Evolutionary conservation across 1,140 invertebrate species (phyloP).

Genomic region (Yoshiicerus persimilis): DNA sequence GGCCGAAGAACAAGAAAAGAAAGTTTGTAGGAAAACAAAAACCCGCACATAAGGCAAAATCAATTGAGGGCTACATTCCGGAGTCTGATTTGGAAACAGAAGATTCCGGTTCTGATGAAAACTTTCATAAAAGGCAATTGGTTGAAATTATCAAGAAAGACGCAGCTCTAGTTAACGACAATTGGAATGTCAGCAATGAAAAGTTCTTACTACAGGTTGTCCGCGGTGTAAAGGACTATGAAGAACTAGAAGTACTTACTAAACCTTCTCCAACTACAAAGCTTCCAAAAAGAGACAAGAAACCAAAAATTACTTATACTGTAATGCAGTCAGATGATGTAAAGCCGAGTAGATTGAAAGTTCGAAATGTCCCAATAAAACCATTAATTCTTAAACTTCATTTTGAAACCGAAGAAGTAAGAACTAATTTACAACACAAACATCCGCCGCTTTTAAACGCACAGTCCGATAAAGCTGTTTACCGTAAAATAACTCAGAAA

Average conservation of each 20-base stretch:
- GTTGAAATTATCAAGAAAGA: constrained; percentile 8
- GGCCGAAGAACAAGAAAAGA: not conserved
- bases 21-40: constrained; percentile 6
- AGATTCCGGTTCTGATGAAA: constrained; percentile 79
- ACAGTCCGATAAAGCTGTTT: not conserved
- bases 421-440: too few species aligned
- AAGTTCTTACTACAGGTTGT: constrained; percentile 37
- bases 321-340: not conserved
- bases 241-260: constrained; percentile 29
- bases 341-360: constrained; percentile 51
- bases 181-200: constrained; percentile 39
- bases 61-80: constrained; percentile 55
- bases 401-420: not conserved
- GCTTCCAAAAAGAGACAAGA: not conserved
- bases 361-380: constrained; percentile 66
- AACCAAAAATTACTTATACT: not conserved
- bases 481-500: not conserved
- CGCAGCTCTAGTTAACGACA: constrained; percentile 16
- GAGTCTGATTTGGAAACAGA: constrained; percentile 81
- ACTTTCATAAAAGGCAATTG: constrained; percentile 68
- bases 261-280: not conserved
- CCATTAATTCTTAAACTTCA: constrained; percentile 28
- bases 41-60: not conserved
- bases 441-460: not conserved
- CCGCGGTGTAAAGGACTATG: constrained; percentile 28